Conservation (phyloP, 2,113 vertebrate species). For the Solea senegalensis region DNA sequence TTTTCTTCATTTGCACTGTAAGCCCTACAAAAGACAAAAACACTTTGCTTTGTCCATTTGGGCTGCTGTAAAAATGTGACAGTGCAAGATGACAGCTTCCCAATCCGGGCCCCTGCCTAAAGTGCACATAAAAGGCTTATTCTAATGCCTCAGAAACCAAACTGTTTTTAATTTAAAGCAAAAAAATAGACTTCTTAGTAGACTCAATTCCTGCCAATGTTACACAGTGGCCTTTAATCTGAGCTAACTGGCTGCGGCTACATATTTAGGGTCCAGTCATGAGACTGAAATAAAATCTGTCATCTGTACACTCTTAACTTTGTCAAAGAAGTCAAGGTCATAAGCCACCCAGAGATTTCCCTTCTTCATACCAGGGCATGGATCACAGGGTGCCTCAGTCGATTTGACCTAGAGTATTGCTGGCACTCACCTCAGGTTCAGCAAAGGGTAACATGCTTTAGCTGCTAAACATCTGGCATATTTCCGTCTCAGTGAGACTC, state of each 20-base stretch:
- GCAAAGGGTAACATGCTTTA: slow-evolving; percentile 39
- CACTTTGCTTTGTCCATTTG: too few relatives aligned
- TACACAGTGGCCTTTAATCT: neutral
- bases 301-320: neutral
- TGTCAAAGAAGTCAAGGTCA: slow-evolving; percentile 41
- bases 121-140: too few relatives aligned
- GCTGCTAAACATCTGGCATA: slow-evolving; percentile 59
- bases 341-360: slow-evolving; percentile 13
- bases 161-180: too few relatives aligned
- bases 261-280: neutral
- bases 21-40: too few relatives aligned
- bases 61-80: too few relatives aligned
- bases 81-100: too few relatives aligned
- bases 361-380: neutral
- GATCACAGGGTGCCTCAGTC: slow-evolving; percentile 35
- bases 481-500: slow-evolving; percentile 55
- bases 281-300: neutral
- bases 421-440: slow-evolving; percentile 29
- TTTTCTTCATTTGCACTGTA: too few relatives aligned
- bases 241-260: neutral
- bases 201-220: too few relatives aligned
- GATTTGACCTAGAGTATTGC: slow-evolving; percentile 41
- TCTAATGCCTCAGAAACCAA: too few relatives aligned
- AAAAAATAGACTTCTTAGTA: too few relatives aligned
- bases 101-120: too few relatives aligned